Evolutionary conservation across 2,113 vertebrate genomes (phyloP).

Genomic region (Monopterus albus): DNA sequence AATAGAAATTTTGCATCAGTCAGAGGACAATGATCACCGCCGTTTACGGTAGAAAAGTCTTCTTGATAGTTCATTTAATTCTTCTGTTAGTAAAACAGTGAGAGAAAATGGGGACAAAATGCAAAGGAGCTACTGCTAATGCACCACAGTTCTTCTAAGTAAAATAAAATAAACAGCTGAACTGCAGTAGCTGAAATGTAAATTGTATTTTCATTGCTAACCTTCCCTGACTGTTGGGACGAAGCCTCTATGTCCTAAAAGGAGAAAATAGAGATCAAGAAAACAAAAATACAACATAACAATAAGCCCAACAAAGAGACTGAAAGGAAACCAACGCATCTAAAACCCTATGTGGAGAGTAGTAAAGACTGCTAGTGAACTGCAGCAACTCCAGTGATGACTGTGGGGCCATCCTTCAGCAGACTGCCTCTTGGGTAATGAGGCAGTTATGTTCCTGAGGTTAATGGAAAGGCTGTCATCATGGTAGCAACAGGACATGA

Average conservation of each 20-base stretch:
- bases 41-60: background rate
- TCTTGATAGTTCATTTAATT: no score
- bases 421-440: slow-evolving; percentile 59
- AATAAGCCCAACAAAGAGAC: background rate
- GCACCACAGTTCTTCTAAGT: no score
- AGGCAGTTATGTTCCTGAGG: slow-evolving; percentile 61
- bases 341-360: slow-evolving; percentile 12
- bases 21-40: no score
- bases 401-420: slow-evolving; percentile 45
- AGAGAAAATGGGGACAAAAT: background rate
- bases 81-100: no score
- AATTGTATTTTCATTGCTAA: no score
- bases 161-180: no score
- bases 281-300: background rate
- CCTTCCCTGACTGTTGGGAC: background rate
- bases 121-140: background rate
- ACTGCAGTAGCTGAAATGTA: no score
- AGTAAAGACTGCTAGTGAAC: slow-evolving; percentile 9
- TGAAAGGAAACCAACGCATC: background rate
- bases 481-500: slow-evolving; percentile 49
- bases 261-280: background rate
- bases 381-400: background rate
- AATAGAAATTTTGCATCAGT: no score
- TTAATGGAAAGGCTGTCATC: slow-evolving; percentile 64
- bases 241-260: background rate